Conservation (phyloP, 2,888 invertebrate species). For the Caenorhabditis imperialis region DNA sequence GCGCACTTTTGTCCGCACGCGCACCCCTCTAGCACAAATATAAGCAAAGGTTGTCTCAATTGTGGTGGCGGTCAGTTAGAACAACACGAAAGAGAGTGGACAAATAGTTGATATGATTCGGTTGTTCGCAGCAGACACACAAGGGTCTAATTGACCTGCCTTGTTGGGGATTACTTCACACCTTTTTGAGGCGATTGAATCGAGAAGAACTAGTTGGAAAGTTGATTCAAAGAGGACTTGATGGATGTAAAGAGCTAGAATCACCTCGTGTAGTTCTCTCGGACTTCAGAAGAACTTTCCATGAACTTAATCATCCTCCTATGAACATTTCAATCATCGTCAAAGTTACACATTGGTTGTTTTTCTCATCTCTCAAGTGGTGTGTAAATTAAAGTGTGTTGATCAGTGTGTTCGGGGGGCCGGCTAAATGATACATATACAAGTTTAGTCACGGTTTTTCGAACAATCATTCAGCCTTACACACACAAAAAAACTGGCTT, state of each 20-base stretch:
- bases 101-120: conserved; percentile 37
- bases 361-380: neutral
- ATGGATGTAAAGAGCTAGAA: too few relatives aligned
- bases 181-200: too few relatives aligned
- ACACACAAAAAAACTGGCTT: conserved; percentile 29
- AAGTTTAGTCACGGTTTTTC: conserved; percentile 29
- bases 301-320: too few relatives aligned
- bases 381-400: conserved; percentile 8
- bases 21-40: conserved; percentile 39
- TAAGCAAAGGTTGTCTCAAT: conserved; percentile 32
- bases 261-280: too few relatives aligned
- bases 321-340: too few relatives aligned
- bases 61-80: conserved; percentile 20
- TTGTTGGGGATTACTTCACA: too few relatives aligned
- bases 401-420: conserved; percentile 10
- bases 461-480: conserved; percentile 37
- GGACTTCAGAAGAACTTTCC: too few relatives aligned
- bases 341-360: neutral
- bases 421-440: conserved; percentile 16
- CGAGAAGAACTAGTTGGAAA: too few relatives aligned
- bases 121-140: too few relatives aligned
- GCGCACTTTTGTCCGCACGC: conserved; percentile 45
- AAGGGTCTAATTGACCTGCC: conserved; percentile 8
- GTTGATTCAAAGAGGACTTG: too few relatives aligned
- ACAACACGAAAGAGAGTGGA: conserved; percentile 31